A percentile compares a stretch with the other conserved stretches of the same genome.
Evolutionary conservation across 2,888 invertebrate species (phyloP).

Genomic region (Linnaemya vulpina): DNA sequence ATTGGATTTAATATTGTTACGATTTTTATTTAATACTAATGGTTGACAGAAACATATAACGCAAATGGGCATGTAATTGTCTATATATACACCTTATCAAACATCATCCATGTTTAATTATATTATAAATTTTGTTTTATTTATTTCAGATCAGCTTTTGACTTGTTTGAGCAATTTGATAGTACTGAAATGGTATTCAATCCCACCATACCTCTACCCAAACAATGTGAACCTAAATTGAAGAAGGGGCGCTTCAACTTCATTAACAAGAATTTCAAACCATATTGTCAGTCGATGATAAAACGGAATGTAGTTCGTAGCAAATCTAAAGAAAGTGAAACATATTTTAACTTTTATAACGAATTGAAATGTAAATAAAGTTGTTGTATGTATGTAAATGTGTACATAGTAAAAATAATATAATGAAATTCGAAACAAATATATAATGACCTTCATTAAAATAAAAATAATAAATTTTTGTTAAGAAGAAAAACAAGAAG

Average conservation of each 20-base stretch:
- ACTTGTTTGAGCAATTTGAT: conserved; percentile 87
- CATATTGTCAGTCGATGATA: conserved; percentile 73
- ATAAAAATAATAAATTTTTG: too few relatives aligned
- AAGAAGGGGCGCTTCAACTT: conserved; percentile 77
- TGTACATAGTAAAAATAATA: neutral
- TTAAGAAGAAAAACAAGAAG: too few relatives aligned
- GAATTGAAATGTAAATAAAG: conserved; percentile 55
- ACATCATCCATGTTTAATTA: too few relatives aligned
- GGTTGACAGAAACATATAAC: too few relatives aligned
- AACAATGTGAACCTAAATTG: conserved; percentile 81
- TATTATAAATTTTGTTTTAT: neutral
- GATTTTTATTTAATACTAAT: too few relatives aligned
- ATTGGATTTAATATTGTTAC: too few relatives aligned
- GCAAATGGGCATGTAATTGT: too few relatives aligned
- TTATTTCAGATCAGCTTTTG: conserved; percentile 85
- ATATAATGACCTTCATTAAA: too few relatives aligned
- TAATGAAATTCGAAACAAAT: too few relatives aligned
- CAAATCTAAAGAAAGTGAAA: conserved; percentile 34
- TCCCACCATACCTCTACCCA: conserved; percentile 88
- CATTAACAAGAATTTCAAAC: conserved; percentile 76
- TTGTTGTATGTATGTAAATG: neutral
- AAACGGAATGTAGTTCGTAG: conserved; percentile 49
- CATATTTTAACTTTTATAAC: conserved; percentile 62
- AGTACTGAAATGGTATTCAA: conserved; percentile 89
- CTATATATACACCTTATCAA: too few relatives aligned